Conservation (phyloP, 2,797 vertebrate species). For the Micromesistius poutassou region DNA sequence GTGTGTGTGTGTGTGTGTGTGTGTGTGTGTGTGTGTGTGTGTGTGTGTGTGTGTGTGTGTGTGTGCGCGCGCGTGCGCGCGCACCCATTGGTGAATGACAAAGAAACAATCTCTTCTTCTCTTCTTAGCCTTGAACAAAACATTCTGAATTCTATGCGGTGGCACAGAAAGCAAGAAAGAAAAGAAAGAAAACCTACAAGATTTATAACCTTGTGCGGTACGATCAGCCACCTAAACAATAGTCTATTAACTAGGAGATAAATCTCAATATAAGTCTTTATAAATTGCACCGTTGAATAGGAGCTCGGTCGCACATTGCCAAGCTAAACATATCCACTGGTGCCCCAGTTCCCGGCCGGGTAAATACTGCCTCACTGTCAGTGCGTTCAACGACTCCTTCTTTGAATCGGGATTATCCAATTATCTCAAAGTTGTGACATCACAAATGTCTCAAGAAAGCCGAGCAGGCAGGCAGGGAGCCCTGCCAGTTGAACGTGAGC, state of each 20-base stretch:
- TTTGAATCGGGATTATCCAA: constrained; percentile 70
- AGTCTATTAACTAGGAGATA: constrained; percentile 27
- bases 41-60: too few species aligned
- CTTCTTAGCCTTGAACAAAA: constrained; percentile 1
- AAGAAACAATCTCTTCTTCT: not conserved
- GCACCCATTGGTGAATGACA: not conserved
- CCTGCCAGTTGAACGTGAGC: constrained; percentile 59
- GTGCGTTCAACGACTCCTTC: constrained; percentile 44
- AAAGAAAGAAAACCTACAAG: constrained; percentile 4
- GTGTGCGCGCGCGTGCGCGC: too few species aligned
- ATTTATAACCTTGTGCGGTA: constrained; percentile 3
- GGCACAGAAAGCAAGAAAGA: not conserved
- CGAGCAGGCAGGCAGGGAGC: constrained; percentile 54
- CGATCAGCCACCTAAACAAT: constrained; percentile 17
- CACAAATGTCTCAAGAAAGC: constrained; percentile 61
- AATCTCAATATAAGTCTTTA: constrained; percentile 35
- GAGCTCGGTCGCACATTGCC: constrained; percentile 30
- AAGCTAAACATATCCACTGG: constrained; percentile 30
- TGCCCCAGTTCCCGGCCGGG: constrained; percentile 42
- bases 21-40: too few species aligned
- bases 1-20: too few species aligned
- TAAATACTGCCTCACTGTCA: constrained; percentile 50
- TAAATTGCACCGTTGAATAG: constrained; percentile 22
- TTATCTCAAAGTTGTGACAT: constrained; percentile 71
- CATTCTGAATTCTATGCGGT: constrained; percentile 4